Conservation (phyloP, 2,113 vertebrate genomes). For the Protobothrops flavoviridis region DNA sequence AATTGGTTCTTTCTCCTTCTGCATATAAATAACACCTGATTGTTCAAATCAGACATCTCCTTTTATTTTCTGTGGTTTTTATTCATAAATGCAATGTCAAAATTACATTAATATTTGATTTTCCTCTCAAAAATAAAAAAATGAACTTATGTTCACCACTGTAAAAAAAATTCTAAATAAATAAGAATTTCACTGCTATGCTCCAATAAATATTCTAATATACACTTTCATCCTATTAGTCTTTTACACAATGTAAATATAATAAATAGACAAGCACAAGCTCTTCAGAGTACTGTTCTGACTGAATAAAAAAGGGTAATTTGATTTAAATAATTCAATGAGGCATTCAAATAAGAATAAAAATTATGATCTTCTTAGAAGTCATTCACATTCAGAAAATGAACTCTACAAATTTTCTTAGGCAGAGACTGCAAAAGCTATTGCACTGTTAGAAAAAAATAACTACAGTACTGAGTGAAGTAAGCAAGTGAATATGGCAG, state of each 20-base stretch:
- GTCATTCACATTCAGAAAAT: neutral
- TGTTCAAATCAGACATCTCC: slow-evolving; percentile 52
- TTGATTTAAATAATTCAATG: neutral
- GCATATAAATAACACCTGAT: slow-evolving; percentile 54
- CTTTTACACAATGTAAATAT: neutral
- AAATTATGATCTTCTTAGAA: neutral
- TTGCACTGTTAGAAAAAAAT: neutral
- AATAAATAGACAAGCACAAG: neutral
- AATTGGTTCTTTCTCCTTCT: slow-evolving; percentile 32
- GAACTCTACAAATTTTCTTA: neutral
- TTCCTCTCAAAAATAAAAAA: slow-evolving; percentile 51
- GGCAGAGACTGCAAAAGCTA: neutral
- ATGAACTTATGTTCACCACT: slow-evolving; percentile 29
- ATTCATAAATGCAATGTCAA: slow-evolving; percentile 48
- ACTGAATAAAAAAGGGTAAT: neutral
- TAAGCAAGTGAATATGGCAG: neutral
- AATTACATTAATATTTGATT: slow-evolving; percentile 57
- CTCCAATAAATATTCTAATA: neutral
- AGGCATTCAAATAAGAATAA: slow-evolving; percentile 20
- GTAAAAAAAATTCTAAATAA: slow-evolving; percentile 34
- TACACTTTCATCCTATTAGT: neutral
- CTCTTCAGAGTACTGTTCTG: neutral
- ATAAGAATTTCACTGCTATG: slow-evolving; percentile 13
- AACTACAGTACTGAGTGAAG: neutral
- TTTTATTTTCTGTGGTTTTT: slow-evolving; percentile 54